Base-by-base conservation (phyloP, 2,888 invertebrate genomes). In the Hydrotaea diabolus region DNA sequence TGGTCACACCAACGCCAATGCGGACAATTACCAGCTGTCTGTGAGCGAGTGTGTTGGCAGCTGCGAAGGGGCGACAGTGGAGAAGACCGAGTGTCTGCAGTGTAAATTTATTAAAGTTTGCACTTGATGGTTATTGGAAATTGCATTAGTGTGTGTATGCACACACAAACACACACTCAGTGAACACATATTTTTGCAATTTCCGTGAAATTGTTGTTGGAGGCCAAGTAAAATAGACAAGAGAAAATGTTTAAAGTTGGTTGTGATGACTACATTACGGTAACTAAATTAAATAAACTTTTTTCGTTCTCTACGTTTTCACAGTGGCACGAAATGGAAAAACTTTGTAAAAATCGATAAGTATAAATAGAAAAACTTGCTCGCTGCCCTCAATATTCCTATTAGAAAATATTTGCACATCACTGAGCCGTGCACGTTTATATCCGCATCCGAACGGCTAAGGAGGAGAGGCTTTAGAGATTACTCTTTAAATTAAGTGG, bases 51-150 rank as follows among this genome's bases (percentile, higher is more conserved):
- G 9, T 21, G n/a, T 0, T 26, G 71, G 39, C 55, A 55, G 74
- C 36, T 82, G 64, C 57, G 62, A 39, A 39, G 39, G 9, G 8
- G 39, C 7, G 39, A 39, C 7, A 39, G 39, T 31, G 31, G 7
- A 31, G 7, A 31, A 31, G 31, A 31, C 31, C 2, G 4, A 13
- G 62, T 75, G 74, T 43, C 59, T 85, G 77, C 73, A 86, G 86
- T 88, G 86, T 75, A 87, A 89, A 89, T 89, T 39, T 89, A 89
- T 88, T 89, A 89, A 89, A 89, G 88, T 90, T 89, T 77, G 82
- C 73, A 79, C 69, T 74, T 77, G 81, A 85, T 85, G 79, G 84
- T 77, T 82, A 82, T 85, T 82, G 84, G 73, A 85, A 85, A 82
- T 79, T 85, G 79, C 82, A 82, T 82, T 85, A 74, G 76, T 73